These are phyloP conservation scores for Otis tarda DNA, from an alignment of 2,113 vertebrate species.

Conservation along the genomic window DNA sequence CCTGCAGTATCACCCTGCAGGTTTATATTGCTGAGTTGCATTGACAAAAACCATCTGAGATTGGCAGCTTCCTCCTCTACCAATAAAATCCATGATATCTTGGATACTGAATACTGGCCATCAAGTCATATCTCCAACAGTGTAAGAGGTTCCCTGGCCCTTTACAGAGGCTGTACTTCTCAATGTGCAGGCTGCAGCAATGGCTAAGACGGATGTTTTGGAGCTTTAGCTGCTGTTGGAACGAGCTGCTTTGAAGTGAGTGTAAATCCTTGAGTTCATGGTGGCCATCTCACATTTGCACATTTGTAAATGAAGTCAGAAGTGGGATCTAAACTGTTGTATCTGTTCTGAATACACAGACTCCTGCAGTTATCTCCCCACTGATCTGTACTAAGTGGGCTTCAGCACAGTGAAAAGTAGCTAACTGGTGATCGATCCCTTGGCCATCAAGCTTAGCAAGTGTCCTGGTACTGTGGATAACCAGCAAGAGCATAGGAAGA, in stretches of 20 bases:
- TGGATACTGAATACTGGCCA: not conserved
- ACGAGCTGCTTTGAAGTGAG: not conserved
- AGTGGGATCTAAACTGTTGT: not conserved
- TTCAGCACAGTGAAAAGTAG: not conserved
- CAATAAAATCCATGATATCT: not conserved
- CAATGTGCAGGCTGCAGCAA: not conserved
- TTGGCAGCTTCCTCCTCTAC: not conserved
- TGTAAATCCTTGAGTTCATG: not conserved
- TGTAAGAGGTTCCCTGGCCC: not conserved
- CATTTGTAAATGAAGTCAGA: not conserved
- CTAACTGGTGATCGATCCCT: not conserved
- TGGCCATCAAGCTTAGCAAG: not conserved
- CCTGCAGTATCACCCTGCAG: not conserved
- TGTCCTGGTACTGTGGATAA: rapidly evolving
- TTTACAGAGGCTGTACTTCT: not conserved
- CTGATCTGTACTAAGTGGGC: too few species aligned
- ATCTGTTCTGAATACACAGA: not conserved
- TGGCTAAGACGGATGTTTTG: not conserved
- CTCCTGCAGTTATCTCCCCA: not conserved
- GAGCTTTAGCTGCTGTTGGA: not conserved
- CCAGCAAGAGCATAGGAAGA: not conserved
- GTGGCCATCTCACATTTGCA: not conserved
- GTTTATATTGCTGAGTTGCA: not conserved
- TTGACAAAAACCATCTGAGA: not conserved
- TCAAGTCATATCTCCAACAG: not conserved